These are phyloP conservation scores for Antitype chi DNA, from an alignment of 2,888 invertebrate genomes.

Conservation along the genomic window DNA sequence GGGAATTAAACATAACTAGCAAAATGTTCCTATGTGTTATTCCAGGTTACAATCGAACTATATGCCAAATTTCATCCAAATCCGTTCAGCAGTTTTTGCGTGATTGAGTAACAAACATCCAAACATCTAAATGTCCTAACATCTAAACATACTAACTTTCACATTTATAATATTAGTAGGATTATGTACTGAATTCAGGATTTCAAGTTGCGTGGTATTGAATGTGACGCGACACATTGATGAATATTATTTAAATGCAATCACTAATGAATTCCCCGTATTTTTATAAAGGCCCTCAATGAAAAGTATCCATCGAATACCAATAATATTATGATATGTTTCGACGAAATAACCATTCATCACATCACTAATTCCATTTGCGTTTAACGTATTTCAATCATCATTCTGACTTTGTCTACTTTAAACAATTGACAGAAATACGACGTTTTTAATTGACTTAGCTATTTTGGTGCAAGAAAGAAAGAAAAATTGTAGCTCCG, in stretches of 20 bases:
- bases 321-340: neutral
- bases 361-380: neutral
- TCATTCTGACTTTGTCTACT: neutral
- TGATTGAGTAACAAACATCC: too few relatives aligned
- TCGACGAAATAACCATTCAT: neutral
- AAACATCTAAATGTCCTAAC: too few relatives aligned
- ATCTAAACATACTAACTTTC: too few relatives aligned
- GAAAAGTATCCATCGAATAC: neutral
- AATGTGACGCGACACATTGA: neutral
- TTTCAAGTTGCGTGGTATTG: neutral
- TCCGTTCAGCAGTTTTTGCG: too few relatives aligned
- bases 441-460: too few relatives aligned
- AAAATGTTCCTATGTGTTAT: neutral
- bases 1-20: neutral
- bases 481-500: too few relatives aligned
- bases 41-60: too few relatives aligned
- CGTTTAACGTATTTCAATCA: neutral
- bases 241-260: neutral
- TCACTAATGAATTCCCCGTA: neutral
- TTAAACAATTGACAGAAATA: neutral
- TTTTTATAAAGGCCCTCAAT: neutral
- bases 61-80: too few relatives aligned
- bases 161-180: neutral
- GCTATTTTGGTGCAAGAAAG: too few relatives aligned
- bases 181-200: too few relatives aligned